Conservation (phyloP, 2,888 invertebrate genomes). For the Andrena haemorrhoa region DNA sequence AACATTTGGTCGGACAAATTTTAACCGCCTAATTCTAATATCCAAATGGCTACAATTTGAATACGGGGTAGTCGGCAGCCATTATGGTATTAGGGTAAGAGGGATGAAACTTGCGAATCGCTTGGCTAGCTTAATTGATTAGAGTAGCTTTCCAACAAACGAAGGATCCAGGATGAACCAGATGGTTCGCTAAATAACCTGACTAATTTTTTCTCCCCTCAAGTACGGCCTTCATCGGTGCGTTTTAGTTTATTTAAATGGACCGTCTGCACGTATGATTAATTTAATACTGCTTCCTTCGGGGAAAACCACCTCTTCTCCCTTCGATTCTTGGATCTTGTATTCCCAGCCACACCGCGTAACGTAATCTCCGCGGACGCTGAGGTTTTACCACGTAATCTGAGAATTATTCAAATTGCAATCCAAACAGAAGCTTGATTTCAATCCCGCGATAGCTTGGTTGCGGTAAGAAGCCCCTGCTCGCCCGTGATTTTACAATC, state of each 20-base stretch:
- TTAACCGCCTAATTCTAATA: background rate
- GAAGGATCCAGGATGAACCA: background rate
- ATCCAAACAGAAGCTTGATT: constrained; percentile 27
- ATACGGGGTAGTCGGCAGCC: background rate
- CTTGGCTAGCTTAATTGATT: constrained; percentile 11
- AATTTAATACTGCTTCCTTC: constrained; percentile 6
- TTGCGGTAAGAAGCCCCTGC: constrained; percentile 20
- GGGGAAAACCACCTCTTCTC: background rate
- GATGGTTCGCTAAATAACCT: background rate
- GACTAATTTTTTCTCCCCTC: background rate
- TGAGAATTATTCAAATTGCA: constrained; percentile 40
- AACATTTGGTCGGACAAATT: background rate
- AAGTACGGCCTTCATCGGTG: background rate
- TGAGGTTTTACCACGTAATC: constrained; percentile 22
- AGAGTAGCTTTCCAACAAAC: constrained; percentile 20
- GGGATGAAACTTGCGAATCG: background rate
- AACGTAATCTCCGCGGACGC: constrained; percentile 27
- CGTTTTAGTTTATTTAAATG: background rate
- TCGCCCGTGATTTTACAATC: constrained; percentile 18
- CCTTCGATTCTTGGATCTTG: background rate
- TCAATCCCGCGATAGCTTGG: constrained; percentile 24
- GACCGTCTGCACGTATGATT: background rate
- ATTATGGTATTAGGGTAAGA: constrained; percentile 19
- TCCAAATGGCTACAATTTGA: constrained; percentile 6
- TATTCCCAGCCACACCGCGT: background rate